Evolutionary conservation across 2,888 invertebrate species (phyloP).

Genomic region (Chrysopilus asiliformis): DNA sequence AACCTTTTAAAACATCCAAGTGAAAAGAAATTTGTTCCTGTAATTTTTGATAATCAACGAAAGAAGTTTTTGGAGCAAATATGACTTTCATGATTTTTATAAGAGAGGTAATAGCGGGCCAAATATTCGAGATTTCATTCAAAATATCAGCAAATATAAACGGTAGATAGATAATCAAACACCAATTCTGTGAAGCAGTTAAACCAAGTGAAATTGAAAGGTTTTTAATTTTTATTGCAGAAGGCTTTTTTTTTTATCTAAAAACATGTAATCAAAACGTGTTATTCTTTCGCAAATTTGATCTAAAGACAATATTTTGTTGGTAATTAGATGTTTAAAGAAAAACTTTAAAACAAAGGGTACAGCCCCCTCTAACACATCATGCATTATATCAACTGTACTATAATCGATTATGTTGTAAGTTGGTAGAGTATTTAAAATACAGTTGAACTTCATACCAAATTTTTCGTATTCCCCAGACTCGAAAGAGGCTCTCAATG

Average conservation of each 20-base stretch:
- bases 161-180: no score
- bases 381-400: conserved; percentile 5
- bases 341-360: conserved; percentile 3
- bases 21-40: no score
- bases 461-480: background rate
- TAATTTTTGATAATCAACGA: no score
- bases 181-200: no score
- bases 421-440: background rate
- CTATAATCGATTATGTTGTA: conserved; percentile 3
- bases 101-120: no score
- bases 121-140: no score
- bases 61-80: no score
- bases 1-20: no score
- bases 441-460: conserved; percentile 2
- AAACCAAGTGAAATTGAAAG: no score
- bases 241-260: conserved; percentile 2
- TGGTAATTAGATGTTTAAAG: background rate
- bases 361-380: conserved; percentile 4
- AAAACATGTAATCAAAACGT: conserved; percentile 1
- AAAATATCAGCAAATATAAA: no score
- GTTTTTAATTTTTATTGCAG: conserved; percentile 9
- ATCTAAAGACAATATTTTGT: conserved; percentile 1
- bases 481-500: no score
- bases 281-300: conserved; percentile 2
- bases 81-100: no score